Evolutionary conservation across 92 coral and sea anemone genomes (phyloP).

Genomic region (Blastomussa wellsi): DNA sequence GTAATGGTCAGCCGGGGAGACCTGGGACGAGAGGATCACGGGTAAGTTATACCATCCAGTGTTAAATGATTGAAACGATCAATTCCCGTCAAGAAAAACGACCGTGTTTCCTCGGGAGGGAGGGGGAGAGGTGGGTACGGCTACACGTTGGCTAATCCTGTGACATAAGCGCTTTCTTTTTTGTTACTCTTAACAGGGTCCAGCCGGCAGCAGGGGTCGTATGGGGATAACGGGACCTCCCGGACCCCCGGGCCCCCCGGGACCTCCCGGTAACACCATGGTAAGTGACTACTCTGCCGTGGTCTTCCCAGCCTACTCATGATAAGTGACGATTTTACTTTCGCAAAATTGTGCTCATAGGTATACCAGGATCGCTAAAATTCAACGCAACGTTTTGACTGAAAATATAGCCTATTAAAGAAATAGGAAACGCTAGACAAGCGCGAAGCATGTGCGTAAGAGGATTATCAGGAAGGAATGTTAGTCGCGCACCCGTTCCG

Average conservation of each 20-base stretch:
- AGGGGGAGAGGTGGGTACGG: too few species aligned
- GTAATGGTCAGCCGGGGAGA: conserved; percentile 56
- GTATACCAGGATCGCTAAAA: neutral
- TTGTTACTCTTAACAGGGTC: conserved; percentile 22
- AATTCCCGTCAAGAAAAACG: too few species aligned
- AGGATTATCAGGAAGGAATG: neutral
- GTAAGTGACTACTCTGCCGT: conserved; percentile 1
- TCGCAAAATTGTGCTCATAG: neutral
- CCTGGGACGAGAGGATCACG: conserved; percentile 38
- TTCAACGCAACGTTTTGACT: neutral
- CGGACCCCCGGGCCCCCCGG: conserved; percentile 57
- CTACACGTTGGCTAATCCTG: too few species aligned
- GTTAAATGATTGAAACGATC: neutral
- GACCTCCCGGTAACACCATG: conserved; percentile 57
- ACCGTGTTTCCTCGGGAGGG: too few species aligned
- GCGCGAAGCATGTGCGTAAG: too few species aligned
- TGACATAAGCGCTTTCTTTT: neutral
- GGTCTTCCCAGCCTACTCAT: too few species aligned
- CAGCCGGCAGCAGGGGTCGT: conserved; percentile 37
- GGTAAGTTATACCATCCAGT: conserved; percentile 19
- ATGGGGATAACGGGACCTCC: conserved; percentile 53
- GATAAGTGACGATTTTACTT: neutral
- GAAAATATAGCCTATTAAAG: too few species aligned
- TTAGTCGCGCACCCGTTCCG: neutral
- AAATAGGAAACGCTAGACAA: too few species aligned